phyloP scores from a whole-genome alignment of 1,140 invertebrate species.

The Myzus persicae region DNA sequence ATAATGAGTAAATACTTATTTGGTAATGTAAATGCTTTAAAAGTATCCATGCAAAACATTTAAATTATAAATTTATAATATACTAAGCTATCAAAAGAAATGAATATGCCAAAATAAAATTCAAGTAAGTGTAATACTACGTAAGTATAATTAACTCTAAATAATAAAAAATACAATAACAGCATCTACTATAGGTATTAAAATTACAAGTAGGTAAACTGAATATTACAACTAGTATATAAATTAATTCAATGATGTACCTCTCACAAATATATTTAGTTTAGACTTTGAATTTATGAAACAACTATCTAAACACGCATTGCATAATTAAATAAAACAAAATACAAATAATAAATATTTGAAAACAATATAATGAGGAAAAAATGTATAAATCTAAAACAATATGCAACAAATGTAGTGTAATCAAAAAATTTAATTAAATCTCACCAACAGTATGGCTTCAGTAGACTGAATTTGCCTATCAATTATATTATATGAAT shows the following conservation, averaged over 20 bases:
- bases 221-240: neutral
- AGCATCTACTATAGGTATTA: neutral
- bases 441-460: constrained; percentile 21
- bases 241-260: neutral
- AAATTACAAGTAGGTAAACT: neutral
- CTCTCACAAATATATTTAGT: neutral
- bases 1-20: neutral
- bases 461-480: neutral
- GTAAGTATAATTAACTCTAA: neutral
- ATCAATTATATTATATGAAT: neutral
- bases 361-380: neutral
- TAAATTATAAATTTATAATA: neutral
- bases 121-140: neutral
- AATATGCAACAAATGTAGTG: neutral
- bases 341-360: neutral
- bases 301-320: neutral
- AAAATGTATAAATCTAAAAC: neutral
- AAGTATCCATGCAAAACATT: neutral
- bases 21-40: neutral
- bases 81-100: neutral
- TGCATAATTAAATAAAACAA: neutral
- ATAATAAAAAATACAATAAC: constrained; percentile 16
- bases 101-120: neutral
- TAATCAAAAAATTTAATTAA: constrained; percentile 4
- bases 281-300: neutral